Conservation (phyloP, 2,888 invertebrate genomes). For the Nemotelus nigrinus region DNA sequence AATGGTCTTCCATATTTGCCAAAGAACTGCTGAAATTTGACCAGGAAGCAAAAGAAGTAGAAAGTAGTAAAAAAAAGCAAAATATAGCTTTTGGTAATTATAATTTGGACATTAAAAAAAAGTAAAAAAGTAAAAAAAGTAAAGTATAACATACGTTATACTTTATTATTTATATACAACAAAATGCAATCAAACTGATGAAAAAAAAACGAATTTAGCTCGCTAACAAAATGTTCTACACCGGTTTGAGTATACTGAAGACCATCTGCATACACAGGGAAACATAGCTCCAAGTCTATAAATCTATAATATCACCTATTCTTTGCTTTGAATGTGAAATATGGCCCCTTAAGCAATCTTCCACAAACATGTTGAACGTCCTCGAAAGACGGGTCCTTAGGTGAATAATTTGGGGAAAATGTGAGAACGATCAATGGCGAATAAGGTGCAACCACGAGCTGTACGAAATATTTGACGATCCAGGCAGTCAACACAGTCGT, state of each 20-base stretch:
- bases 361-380: slow-evolving; percentile 1
- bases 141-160: not conserved
- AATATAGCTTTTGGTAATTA: not conserved
- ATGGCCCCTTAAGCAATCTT: not conserved
- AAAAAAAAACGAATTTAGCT: not conserved
- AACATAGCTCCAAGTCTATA: not conserved
- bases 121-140: not conserved
- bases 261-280: not conserved
- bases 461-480: not conserved
- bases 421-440: not conserved
- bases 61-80: not conserved
- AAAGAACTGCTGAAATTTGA: not conserved
- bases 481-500: not conserved
- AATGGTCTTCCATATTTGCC: not conserved
- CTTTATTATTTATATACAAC: not conserved
- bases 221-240: not conserved
- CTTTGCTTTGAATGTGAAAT: not conserved
- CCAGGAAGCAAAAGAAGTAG: not conserved
- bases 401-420: not conserved
- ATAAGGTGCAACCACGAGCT: not conserved
- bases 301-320: not conserved
- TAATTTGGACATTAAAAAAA: not conserved
- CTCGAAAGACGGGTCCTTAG: not conserved
- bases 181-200: not conserved
- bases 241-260: not conserved